Percentiles rank a stretch among this genome's conserved stretches.
Evolutionary conservation across 2,888 invertebrate genomes (phyloP).

Genomic region (Drosophila mimetica): DNA sequence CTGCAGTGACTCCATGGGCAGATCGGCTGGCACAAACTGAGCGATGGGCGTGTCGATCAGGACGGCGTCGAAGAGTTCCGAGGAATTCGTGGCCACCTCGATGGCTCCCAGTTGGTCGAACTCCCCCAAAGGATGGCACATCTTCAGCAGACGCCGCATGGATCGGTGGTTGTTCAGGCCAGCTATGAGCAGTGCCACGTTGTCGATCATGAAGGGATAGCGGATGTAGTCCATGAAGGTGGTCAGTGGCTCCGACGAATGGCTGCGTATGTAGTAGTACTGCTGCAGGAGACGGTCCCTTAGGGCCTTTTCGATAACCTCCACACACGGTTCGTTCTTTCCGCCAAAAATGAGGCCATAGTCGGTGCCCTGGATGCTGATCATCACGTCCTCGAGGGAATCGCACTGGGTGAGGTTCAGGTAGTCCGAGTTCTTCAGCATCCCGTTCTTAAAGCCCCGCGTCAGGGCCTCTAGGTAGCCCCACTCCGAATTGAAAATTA

Average conservation of each 20-base stretch:
- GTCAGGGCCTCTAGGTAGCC: conserved; percentile 99
- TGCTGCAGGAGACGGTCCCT: conserved; percentile 98
- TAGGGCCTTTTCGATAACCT: conserved; percentile 97
- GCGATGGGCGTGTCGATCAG: conserved; percentile 98
- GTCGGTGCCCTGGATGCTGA: conserved; percentile 98
- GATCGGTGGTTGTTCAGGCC: conserved; percentile 98
- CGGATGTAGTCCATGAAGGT: conserved; percentile 99
- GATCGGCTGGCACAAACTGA: conserved; percentile 98
- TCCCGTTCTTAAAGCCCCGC: conserved; percentile 98
- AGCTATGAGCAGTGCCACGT: conserved; percentile 97
- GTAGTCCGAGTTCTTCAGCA: conserved; percentile 96
- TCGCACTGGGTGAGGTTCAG: conserved; percentile 99
- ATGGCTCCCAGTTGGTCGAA: conserved; percentile 99
- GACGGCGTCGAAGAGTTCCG: conserved; percentile 98
- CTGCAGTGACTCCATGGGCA: conserved; percentile 97
- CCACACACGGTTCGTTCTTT: conserved; percentile 91
- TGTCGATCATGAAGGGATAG: conserved; percentile 99
- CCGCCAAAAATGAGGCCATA: conserved; percentile 98
- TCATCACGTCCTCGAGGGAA: conserved; percentile 97
- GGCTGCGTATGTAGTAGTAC: conserved; percentile 97
- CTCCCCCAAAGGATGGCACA: conserved; percentile 98
- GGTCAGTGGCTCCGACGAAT: conserved; percentile 97
- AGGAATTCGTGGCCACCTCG: conserved; percentile 97
- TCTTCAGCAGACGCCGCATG: conserved; percentile 97
- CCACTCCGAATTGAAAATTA: conserved; percentile 94